phyloP scores from a whole-genome alignment of 1,140 invertebrate genomes.

The Portunus trituberculatus region DNA sequence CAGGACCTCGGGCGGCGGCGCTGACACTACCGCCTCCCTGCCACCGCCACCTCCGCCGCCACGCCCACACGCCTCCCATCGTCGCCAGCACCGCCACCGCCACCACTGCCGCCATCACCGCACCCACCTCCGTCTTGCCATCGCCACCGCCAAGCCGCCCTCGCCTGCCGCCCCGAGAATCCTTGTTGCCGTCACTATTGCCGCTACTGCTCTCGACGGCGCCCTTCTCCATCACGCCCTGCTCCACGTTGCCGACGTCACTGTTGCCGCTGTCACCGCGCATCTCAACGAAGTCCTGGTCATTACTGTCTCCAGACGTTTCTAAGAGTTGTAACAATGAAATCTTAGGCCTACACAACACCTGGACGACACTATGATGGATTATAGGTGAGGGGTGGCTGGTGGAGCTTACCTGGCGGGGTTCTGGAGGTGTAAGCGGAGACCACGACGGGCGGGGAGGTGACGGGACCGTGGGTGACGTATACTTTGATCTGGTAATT shows the following conservation, averaged over 20 bases:
- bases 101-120: constrained; percentile 40
- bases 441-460: constrained; percentile 50
- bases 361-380: neutral
- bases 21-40: neutral
- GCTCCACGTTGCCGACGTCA: neutral
- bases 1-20: neutral
- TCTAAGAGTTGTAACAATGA: neutral
- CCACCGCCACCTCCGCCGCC: neutral
- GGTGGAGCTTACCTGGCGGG: neutral
- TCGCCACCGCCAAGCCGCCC: neutral
- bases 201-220: neutral
- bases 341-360: neutral
- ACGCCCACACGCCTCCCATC: neutral
- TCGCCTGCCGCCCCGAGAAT: neutral
- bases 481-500: constrained; percentile 56
- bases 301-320: neutral
- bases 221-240: neutral
- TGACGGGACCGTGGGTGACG: constrained; percentile 47
- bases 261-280: neutral
- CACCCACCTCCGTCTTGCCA: constrained; percentile 36
- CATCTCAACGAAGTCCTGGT: neutral
- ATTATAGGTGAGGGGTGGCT: neutral
- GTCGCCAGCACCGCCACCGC: constrained; percentile 38
- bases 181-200: neutral
- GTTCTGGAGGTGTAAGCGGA: constrained; percentile 46